Evolutionary conservation across 2,797 vertebrate species (phyloP).

Genomic region (Tangara arthus): DNA sequence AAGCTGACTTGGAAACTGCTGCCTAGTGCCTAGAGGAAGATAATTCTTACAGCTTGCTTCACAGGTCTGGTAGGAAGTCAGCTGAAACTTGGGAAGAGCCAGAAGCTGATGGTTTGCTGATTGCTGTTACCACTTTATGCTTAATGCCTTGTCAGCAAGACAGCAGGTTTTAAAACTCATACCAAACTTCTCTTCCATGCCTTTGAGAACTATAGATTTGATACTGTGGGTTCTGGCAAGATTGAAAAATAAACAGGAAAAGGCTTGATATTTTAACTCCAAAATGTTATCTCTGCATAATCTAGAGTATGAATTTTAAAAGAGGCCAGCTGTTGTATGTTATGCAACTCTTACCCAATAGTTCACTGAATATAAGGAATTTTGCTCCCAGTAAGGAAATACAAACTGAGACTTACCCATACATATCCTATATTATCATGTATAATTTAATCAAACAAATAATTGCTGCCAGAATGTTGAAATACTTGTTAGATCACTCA

Average conservation of each 20-base stretch:
- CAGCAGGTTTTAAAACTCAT: background rate
- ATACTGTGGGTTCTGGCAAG: background rate
- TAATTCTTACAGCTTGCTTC: conserved; percentile 38
- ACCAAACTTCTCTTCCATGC: background rate
- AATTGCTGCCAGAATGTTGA: background rate
- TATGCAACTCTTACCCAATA: background rate
- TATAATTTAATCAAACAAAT: background rate
- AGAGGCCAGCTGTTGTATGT: background rate
- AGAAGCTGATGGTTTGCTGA: background rate
- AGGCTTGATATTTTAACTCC: background rate
- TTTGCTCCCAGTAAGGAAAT: background rate
- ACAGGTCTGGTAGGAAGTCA: conserved; percentile 5
- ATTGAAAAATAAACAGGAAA: background rate
- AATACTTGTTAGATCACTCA: background rate
- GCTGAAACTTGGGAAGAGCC: conserved; percentile 13
- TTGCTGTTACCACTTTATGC: background rate
- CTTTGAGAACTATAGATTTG: background rate
- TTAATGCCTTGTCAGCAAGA: background rate
- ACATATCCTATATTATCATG: background rate
- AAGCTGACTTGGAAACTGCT: conserved; percentile 33
- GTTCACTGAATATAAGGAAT: background rate
- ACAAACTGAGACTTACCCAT: background rate
- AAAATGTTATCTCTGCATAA: background rate
- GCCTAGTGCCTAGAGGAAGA: background rate
- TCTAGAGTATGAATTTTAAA: background rate